Evolutionary conservation across 2,113 vertebrate species (phyloP).

Genomic region (Heliornis fulica): DNA sequence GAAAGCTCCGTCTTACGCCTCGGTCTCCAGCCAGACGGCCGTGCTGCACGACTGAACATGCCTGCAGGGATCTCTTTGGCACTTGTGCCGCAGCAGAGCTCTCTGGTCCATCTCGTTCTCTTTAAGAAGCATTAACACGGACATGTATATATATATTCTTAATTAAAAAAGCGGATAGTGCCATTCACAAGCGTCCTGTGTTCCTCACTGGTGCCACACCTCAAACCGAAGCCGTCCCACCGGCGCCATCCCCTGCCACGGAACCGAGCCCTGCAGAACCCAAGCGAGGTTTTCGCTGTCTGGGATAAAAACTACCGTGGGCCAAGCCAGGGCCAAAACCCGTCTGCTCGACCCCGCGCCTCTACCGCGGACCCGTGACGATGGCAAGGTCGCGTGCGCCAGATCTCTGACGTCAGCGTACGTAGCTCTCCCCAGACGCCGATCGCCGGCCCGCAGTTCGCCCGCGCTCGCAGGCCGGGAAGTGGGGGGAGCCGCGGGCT

Average conservation of each 20-base stretch:
- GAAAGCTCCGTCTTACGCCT: background rate
- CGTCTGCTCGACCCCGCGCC: fast-evolving
- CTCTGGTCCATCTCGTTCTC: background rate
- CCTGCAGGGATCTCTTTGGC: fast-evolving
- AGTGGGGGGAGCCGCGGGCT: background rate
- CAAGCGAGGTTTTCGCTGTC: too few relatives aligned
- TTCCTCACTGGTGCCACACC: background rate
- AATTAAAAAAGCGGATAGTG: background rate
- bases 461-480: too few relatives aligned
- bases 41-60: fast-evolving
- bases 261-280: too few relatives aligned
- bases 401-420: background rate
- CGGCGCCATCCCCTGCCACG: too few relatives aligned
- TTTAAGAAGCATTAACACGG: background rate
- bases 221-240: background rate
- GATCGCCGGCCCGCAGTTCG: background rate
- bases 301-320: fast-evolving
- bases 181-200: fast-evolving
- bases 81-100: fast-evolving
- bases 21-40: background rate
- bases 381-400: background rate
- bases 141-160: background rate
- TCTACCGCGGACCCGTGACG: fast-evolving
- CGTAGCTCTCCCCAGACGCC: background rate
- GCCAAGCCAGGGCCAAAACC: background rate